Evolutionary conservation across 1,140 invertebrate species (phyloP).

Genomic region (Drosophila leontia): DNA sequence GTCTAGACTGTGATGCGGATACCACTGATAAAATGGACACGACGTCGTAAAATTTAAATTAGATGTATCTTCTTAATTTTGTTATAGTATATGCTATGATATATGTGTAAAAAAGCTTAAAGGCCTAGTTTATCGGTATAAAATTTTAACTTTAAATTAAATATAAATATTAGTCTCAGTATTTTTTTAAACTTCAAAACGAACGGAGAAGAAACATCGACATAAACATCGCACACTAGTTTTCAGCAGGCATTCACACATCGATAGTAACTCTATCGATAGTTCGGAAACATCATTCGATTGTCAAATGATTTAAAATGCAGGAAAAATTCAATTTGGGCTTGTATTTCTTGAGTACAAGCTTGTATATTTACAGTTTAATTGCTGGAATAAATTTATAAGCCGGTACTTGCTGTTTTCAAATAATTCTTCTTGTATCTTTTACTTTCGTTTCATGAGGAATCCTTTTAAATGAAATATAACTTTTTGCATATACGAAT

Average conservation of each 20-base stretch:
- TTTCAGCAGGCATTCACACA: not conserved
- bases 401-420: not conserved
- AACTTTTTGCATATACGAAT: not conserved
- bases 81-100: not conserved
- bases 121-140: not conserved
- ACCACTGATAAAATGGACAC: not conserved
- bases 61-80: not conserved
- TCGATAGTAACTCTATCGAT: not conserved
- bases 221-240: not conserved
- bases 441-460: no score
- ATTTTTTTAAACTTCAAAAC: not conserved
- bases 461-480: not conserved
- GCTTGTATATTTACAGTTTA: no score
- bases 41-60: not conserved
- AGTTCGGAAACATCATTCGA: no score
- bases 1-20: conserved; percentile 1
- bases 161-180: not conserved
- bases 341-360: not conserved
- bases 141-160: no score
- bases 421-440: not conserved
- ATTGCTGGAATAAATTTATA: not conserved
- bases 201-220: not conserved
- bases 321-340: not conserved
- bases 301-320: no score
- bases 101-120: not conserved